These are phyloP conservation scores for Acanthornis magna DNA, from an alignment of 2,797 vertebrate species.

Conservation along the genomic window DNA sequence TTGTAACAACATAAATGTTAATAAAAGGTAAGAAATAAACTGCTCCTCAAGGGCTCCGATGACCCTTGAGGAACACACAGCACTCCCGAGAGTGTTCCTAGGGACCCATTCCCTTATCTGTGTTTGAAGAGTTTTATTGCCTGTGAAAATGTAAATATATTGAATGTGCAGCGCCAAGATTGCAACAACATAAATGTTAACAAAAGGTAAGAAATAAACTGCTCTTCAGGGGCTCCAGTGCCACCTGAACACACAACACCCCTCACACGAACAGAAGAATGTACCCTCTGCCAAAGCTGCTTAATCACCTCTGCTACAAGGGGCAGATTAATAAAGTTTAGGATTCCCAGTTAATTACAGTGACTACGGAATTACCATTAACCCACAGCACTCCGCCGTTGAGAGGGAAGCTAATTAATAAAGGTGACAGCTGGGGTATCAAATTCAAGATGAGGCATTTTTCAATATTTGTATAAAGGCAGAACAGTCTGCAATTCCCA, in stretches of 20 bases:
- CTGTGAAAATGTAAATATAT: background rate
- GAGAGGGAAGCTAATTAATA: background rate
- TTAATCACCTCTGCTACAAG: background rate
- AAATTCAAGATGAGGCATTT: background rate
- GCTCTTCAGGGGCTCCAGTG: background rate
- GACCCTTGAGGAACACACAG: background rate
- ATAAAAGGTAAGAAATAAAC: background rate
- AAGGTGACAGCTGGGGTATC: background rate
- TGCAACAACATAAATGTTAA: background rate
- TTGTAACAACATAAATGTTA: background rate
- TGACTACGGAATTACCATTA: background rate
- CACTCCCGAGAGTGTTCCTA: background rate
- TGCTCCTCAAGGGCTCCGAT: background rate
- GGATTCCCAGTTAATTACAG: background rate
- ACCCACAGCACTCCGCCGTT: background rate
- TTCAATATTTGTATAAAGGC: background rate
- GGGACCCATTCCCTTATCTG: background rate
- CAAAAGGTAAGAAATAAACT: background rate
- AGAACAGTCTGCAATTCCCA: background rate
- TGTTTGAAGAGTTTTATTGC: background rate
- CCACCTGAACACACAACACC: background rate
- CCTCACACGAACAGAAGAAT: background rate
- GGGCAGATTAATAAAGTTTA: background rate
- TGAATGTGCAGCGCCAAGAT: background rate
- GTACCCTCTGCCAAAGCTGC: background rate